Base-by-base conservation (phyloP, 2,888 invertebrate species). In the Chymomyza fuscimana region DNA sequence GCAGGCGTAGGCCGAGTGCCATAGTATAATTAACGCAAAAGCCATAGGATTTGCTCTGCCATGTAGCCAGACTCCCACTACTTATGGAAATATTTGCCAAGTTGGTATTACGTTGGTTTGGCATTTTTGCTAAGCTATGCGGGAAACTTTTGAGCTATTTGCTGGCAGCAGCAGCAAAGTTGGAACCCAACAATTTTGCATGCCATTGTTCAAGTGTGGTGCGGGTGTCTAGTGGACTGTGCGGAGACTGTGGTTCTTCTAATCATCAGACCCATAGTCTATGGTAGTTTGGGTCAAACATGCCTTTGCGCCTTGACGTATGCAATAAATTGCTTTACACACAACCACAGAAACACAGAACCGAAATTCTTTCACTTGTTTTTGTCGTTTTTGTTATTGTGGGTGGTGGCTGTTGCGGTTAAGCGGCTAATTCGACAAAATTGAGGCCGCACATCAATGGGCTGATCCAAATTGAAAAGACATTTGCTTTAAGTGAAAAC, bases 341-440 rank as follows among this genome's bases (percentile, higher is more conserved):
- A 62, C 25, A 65, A 15, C 60, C 29, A 69, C 36, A 32, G 63
- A 63, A 71, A 71, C 72, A 63, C 56, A 63, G 59, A 63, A n/a
- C 40, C n/a, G 32, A 61, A 73, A 72, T 56, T 58, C 65, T 59
- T 56, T 54, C n/a, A 58, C 12, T 56, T 56, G 56, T 50, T 51
- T 29, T 51, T 63, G 46, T 51, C 51, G 46, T 50, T 46, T 12
- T 46, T 25, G 51, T 29, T 22, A 22, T 59, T 59, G 56, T 59
- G 3, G 29, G 59, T 59, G 59, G 40, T 12, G 40, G 12, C 40
- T 12, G 40, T 46, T 46, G 51, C 51, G 67, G 74, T 69, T 77
- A 86, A 79, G 79, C 79, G 70, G 77, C 73, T 83, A 83, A 79
- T 79, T 74, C 77, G 66, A 15, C 72, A 67, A 81, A 72, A 52